Conservation (phyloP, 2,113 vertebrate genomes). For the Neodon shergylaensis region DNA sequence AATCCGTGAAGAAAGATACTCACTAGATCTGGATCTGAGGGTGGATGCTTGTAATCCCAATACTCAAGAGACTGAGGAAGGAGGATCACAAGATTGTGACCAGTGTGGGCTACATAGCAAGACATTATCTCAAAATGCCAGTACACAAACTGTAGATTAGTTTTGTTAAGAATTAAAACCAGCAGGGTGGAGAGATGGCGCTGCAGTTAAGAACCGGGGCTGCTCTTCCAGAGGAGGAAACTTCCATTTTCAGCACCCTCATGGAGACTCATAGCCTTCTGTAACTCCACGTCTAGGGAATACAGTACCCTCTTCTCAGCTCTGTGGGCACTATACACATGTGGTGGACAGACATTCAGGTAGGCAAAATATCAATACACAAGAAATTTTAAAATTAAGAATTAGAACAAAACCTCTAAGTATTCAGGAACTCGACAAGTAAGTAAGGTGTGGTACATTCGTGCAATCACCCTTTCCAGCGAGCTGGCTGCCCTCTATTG, state of each 20-base stretch:
- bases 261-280: background rate
- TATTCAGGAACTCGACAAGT: background rate
- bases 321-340: too few relatives aligned
- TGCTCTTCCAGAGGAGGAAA: background rate
- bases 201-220: background rate
- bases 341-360: background rate
- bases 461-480: background rate
- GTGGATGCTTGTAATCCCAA: background rate
- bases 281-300: background rate
- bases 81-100: background rate
- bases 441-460: background rate
- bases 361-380: background rate
- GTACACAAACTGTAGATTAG: background rate
- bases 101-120: background rate
- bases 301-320: background rate
- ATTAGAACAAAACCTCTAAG: background rate
- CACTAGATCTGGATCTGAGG: background rate
- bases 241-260: background rate
- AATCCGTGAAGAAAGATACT: background rate
- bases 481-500: background rate
- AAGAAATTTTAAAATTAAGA: background rate
- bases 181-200: background rate
- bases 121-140: background rate
- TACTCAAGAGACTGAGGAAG: background rate
- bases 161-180: background rate